These are phyloP conservation scores for Muscidifurax raptorellus DNA, from an alignment of 1,140 invertebrate species.

Conservation along the genomic window DNA sequence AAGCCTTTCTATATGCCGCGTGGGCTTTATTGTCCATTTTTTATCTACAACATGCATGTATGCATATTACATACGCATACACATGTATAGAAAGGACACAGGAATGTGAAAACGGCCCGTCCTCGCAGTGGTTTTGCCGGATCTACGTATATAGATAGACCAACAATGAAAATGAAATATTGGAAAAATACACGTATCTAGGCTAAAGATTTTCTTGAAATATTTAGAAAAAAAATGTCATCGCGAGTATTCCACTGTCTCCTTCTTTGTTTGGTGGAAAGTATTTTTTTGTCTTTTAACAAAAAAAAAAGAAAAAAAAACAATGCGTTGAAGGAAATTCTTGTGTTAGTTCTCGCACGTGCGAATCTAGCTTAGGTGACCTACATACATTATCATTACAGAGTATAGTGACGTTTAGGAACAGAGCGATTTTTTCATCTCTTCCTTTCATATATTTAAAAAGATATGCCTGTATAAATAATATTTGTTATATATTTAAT, in stretches of 20 bases:
- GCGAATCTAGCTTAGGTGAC: neutral
- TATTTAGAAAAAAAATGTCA: neutral
- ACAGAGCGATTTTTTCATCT: neutral
- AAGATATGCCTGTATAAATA: no score
- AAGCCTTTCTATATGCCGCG: no score
- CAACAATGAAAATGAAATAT: constrained; percentile 20
- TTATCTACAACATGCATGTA: neutral
- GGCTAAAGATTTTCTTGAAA: neutral
- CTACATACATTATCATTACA: neutral
- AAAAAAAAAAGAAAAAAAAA: neutral
- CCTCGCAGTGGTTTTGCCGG: neutral
- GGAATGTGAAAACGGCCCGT: neutral
- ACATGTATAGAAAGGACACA: no score
- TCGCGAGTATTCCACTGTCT: neutral
- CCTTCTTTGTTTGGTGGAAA: neutral
- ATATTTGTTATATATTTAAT: constrained; percentile 24
- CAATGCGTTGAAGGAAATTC: neutral
- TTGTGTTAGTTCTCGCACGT: neutral
- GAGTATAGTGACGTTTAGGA: neutral
- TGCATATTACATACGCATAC: neutral
- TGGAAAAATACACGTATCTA: neutral
- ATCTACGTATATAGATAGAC: neutral
- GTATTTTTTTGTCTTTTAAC: neutral
- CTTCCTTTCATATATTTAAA: no score
- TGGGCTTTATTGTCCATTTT: neutral